A percentile compares a stretch with the other conserved stretches of the same genome.
These are phyloP conservation scores for Benthosema pterotum DNA, from an alignment of 2,797 vertebrate species.

Conservation along the genomic window DNA sequence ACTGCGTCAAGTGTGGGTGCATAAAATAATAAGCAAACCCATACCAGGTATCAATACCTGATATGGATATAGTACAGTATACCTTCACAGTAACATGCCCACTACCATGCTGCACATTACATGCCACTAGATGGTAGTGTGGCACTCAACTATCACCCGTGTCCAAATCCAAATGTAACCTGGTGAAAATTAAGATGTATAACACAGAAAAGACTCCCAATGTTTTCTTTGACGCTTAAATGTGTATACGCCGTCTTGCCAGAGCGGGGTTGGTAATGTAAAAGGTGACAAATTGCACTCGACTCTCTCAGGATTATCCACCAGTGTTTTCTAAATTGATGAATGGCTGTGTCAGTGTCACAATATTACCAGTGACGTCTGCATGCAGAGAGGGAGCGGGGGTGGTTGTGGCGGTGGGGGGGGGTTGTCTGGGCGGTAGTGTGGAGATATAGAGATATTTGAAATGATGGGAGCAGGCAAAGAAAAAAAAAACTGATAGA, in stretches of 20 bases:
- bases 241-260: conserved; percentile 4
- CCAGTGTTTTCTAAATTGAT: conserved; percentile 48
- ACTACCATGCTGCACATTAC: background rate
- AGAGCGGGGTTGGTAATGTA: background rate
- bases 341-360: conserved; percentile 50
- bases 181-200: conserved; percentile 6
- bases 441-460: no score
- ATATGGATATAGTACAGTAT: no score
- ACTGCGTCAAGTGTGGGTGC: no score
- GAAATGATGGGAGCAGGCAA: no score
- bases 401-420: no score
- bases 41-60: no score
- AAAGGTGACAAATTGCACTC: background rate
- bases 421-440: no score
- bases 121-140: conserved; percentile 32
- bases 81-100: no score
- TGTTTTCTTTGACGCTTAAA: conserved; percentile 7
- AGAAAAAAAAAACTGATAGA: conserved; percentile 1
- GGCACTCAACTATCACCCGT: background rate
- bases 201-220: background rate
- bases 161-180: background rate
- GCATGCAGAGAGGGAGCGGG: conserved; percentile 2
- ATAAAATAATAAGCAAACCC: no score
- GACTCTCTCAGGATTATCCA: conserved; percentile 9
- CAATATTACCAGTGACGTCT: conserved; percentile 51